phyloP scores from a whole-genome alignment of 1,140 invertebrate genomes.

The Saccostrea glomerata region DNA sequence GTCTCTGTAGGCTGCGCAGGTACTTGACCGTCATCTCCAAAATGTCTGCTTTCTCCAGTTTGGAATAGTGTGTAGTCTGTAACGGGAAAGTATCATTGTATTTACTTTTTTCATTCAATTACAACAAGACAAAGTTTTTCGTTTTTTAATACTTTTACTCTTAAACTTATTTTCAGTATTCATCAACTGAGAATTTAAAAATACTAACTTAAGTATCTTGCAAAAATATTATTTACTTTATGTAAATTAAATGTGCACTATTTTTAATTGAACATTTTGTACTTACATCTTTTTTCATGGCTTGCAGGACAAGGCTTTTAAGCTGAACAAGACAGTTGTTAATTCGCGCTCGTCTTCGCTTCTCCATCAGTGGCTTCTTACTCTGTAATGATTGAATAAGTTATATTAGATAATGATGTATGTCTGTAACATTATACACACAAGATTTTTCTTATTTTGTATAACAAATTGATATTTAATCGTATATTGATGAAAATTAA shows the following conservation, averaged over 20 bases:
- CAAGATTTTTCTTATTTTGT: too few species aligned
- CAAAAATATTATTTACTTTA: too few species aligned
- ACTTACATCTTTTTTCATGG: conserved; percentile 83
- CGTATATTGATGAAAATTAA: neutral
- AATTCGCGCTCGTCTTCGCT: conserved; percentile 89
- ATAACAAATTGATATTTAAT: neutral
- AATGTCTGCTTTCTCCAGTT: conserved; percentile 98
- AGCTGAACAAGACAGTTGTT: conserved; percentile 92
- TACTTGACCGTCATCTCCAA: conserved; percentile 98
- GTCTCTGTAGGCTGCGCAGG: conserved; percentile 79
- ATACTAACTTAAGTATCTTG: too few species aligned
- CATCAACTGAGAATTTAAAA: too few species aligned
- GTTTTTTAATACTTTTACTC: too few species aligned
- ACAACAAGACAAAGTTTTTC: neutral
- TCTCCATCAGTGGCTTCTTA: conserved; percentile 95
- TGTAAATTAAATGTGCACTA: too few species aligned
- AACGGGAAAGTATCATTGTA: conserved; percentile 11
- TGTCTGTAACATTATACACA: neutral
- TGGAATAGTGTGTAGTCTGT: conserved; percentile 82
- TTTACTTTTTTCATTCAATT: too few species aligned
- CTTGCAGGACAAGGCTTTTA: conserved; percentile 89
- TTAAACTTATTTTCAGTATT: too few species aligned
- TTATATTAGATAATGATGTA: neutral
- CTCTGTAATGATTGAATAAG: conserved; percentile 82
- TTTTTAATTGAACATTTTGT: neutral